Conservation (phyloP, 2,113 vertebrate genomes). For the Litocranius walleri region DNA sequence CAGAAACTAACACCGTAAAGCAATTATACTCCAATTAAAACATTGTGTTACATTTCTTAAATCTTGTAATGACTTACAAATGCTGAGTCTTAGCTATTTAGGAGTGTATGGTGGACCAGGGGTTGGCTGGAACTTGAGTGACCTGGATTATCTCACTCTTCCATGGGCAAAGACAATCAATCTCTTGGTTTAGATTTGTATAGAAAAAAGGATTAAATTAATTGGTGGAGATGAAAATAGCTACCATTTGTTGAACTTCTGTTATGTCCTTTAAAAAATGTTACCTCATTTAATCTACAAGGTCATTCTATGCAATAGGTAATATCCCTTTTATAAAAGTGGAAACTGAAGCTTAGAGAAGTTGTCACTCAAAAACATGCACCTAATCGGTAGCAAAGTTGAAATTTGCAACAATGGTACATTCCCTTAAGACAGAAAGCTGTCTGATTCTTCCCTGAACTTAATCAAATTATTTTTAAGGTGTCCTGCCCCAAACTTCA, state of each 20-base stretch:
- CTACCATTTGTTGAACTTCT: background rate
- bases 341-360: background rate
- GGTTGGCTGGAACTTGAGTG: background rate
- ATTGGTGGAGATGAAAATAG: background rate
- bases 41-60: background rate
- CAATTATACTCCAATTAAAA: background rate
- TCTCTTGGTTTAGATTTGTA: background rate
- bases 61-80: background rate
- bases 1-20: background rate
- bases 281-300: background rate
- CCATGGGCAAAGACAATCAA: accelerated
- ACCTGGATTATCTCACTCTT: background rate
- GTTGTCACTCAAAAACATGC: background rate
- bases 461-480: conserved; percentile 1
- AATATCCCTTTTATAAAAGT: background rate
- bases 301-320: background rate
- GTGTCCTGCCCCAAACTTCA: background rate
- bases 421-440: background rate
- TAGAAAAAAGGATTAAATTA: background rate
- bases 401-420: background rate
- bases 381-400: background rate
- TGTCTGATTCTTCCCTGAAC: background rate
- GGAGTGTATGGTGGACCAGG: background rate
- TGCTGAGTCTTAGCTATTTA: background rate
- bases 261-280: background rate